These are phyloP conservation scores for Notolepis coatsorum DNA, from an alignment of 2,797 vertebrate genomes.

Conservation along the genomic window DNA sequence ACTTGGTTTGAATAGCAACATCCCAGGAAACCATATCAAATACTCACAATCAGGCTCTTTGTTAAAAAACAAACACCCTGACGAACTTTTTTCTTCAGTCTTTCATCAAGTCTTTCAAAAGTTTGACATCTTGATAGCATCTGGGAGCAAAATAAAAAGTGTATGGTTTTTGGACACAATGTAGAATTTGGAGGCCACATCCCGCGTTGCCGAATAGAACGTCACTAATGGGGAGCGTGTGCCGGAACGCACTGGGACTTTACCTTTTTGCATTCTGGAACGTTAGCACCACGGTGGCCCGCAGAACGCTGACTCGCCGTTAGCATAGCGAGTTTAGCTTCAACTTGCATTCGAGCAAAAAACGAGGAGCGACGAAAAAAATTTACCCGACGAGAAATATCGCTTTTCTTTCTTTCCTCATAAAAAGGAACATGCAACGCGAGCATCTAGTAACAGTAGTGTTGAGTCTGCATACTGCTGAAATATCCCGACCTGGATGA, in stretches of 20 bases:
- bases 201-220: conserved; percentile 1
- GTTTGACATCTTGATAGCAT: conserved; percentile 31
- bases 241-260: conserved; percentile 26
- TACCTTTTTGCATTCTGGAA: conserved; percentile 46
- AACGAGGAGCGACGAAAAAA: conserved; percentile 23
- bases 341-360: conserved; percentile 49
- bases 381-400: conserved; percentile 31
- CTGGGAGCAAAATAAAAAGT: conserved; percentile 8
- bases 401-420: conserved; percentile 42
- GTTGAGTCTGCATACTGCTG: conserved; percentile 36
- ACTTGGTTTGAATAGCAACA: conserved; percentile 9
- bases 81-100: not conserved
- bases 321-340: conserved; percentile 38
- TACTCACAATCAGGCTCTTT: conserved; percentile 18
- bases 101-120: not conserved
- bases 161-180: conserved; percentile 1
- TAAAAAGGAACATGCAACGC: conserved; percentile 40
- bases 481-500: conserved; percentile 16
- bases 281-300: conserved; percentile 66
- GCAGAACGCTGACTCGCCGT: conserved; percentile 13
- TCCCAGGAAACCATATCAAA: conserved; percentile 27
- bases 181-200: conserved; percentile 1
- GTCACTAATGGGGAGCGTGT: conserved; percentile 21
- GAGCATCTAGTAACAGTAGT: conserved; percentile 54
- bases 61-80: not conserved